Conservation (phyloP, 2,888 invertebrate genomes). For the Ophion ventricosus region DNA sequence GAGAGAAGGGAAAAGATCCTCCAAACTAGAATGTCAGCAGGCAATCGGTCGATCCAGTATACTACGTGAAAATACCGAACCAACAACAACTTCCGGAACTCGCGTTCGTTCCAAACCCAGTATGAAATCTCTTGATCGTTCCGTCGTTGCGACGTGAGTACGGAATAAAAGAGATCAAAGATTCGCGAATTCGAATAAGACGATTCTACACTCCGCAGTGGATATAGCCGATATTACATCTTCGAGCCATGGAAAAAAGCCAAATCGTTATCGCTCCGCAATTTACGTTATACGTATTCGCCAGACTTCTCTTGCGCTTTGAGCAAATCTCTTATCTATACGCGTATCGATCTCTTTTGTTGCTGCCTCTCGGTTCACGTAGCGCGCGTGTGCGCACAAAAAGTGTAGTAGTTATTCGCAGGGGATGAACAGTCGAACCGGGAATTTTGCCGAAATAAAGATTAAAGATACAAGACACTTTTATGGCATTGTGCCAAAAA, state of each 20-base stretch:
- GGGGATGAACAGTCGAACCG: not conserved
- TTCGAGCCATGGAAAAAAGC: conserved; percentile 54
- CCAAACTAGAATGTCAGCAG: conserved; percentile 54
- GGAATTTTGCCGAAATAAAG: not conserved
- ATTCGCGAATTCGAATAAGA: conserved; percentile 54
- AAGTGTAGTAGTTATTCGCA: conserved; percentile 8
- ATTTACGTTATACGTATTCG: conserved; percentile 51
- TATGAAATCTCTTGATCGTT: conserved; percentile 57
- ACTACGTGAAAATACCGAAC: conserved; percentile 55
- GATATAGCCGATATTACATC: conserved; percentile 30
- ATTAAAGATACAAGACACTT: not conserved
- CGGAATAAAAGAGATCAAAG: conserved; percentile 44
- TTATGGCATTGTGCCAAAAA: no score
- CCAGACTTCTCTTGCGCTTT: conserved; percentile 20
- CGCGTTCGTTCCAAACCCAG: conserved; percentile 49
- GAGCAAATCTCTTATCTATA: conserved; percentile 35
- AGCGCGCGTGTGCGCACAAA: conserved; percentile 27
- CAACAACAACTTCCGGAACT: conserved; percentile 52
- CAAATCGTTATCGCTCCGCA: conserved; percentile 56
- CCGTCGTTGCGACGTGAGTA: conserved; percentile 36
- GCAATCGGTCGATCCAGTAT: conserved; percentile 64
- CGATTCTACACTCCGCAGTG: conserved; percentile 27
- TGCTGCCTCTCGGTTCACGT: conserved; percentile 41
- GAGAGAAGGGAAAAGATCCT: not conserved
- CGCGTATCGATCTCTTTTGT: conserved; percentile 43